Evolutionary conservation across 2,797 vertebrate genomes (phyloP).

Genomic region (Karalla daura): DNA sequence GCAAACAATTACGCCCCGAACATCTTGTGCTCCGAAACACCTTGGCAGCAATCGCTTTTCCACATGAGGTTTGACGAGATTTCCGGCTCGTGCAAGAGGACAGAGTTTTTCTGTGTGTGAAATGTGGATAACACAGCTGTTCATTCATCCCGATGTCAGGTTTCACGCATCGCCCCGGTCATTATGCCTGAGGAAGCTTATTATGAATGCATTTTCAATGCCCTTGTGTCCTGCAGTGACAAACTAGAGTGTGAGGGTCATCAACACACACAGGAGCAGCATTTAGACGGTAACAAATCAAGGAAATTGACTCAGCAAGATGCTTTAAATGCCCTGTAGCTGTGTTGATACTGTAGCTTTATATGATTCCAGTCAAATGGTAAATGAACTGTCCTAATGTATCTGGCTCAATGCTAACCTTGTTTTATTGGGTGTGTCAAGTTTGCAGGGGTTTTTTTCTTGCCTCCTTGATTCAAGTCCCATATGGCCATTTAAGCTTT

Average conservation of each 20-base stretch:
- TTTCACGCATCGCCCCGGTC: conserved; percentile 11
- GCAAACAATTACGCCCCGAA: conserved; percentile 53
- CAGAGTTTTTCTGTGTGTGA: conserved; percentile 8
- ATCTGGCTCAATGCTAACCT: conserved; percentile 38
- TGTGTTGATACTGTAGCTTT: conserved; percentile 25
- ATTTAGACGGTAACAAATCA: conserved; percentile 37
- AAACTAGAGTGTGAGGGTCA: neutral
- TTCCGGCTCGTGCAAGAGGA: conserved; percentile 1
- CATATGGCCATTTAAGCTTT: conserved; percentile 27
- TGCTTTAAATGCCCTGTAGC: conserved; percentile 44
- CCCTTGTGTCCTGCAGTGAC: conserved; percentile 28
- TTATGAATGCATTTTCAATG: conserved; percentile 49
- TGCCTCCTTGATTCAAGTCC: conserved; percentile 29
- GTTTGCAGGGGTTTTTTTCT: conserved; percentile 38
- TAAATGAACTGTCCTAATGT: conserved; percentile 48
- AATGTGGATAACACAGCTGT: conserved; percentile 1
- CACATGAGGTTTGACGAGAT: conserved; percentile 21
- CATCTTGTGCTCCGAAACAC: conserved; percentile 17
- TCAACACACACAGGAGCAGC: conserved; percentile 1
- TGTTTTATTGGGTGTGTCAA: conserved; percentile 44
- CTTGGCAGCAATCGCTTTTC: conserved; percentile 21
- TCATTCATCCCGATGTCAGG: conserved; percentile 15
- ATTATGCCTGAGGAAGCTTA: conserved; percentile 13
- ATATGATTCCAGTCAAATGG: conserved; percentile 36
- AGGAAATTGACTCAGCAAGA: conserved; percentile 38